Evolutionary conservation across 2,113 vertebrate genomes (phyloP).

Genomic region (Notarius quadriscutis): DNA sequence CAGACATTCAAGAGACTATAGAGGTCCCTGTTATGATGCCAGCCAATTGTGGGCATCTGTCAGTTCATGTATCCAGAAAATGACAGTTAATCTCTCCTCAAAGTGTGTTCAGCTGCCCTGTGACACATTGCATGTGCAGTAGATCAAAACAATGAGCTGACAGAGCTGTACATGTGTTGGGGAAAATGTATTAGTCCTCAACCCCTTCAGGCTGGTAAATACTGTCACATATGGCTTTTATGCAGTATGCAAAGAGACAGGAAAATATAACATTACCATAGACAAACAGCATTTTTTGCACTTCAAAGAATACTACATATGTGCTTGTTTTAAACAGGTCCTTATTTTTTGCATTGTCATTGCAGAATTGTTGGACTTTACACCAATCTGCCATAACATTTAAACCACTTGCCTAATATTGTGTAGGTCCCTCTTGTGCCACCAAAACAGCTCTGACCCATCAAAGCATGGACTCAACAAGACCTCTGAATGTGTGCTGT

Average conservation of each 20-base stretch:
- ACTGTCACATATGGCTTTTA: not conserved
- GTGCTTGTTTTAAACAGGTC: not conserved
- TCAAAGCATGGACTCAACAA: too few species aligned
- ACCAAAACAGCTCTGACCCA: too few species aligned
- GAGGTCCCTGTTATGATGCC: not conserved
- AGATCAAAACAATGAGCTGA: not conserved
- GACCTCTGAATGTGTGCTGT: too few species aligned
- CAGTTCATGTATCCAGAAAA: not conserved
- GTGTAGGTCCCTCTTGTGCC: too few species aligned
- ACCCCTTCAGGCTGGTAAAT: not conserved
- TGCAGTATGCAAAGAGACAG: not conserved
- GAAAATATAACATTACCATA: not conserved
- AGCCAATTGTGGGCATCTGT: not conserved
- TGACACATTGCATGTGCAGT: not conserved
- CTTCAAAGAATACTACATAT: not conserved
- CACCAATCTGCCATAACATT: too few species aligned
- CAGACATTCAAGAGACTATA: not conserved
- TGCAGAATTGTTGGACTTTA: not conserved
- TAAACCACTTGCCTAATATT: too few species aligned
- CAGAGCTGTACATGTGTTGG: not conserved
- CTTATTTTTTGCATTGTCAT: not conserved
- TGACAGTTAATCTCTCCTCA: not conserved
- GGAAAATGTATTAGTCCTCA: not conserved
- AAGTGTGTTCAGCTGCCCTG: not conserved
- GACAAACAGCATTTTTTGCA: not conserved